phyloP scores from a whole-genome alignment of 37 sponge, comb jelly and placozoan species.

The Theonella swinhoei region DNA sequence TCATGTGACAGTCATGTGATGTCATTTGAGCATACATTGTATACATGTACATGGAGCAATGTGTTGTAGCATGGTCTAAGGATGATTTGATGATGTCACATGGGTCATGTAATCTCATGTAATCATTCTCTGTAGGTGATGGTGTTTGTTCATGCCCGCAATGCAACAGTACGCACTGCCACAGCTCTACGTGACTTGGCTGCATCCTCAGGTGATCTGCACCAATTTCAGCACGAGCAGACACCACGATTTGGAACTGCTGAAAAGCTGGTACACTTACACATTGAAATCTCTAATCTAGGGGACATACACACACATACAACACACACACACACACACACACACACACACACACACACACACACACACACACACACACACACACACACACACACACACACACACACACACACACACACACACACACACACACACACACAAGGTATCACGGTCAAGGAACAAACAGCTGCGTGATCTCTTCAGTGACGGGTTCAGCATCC shows the following conservation, averaged over 20 bases:
- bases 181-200: constrained; percentile 83
- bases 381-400: no score
- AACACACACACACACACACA: no score
- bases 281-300: no score
- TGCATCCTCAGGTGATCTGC: constrained; percentile 38
- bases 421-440: no score
- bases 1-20: constrained; percentile 38
- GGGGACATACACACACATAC: no score
- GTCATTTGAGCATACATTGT: neutral
- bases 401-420: no score
- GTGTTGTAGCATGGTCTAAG: neutral
- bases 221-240: constrained; percentile 71
- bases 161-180: constrained; percentile 94
- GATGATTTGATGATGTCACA: neutral
- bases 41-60: neutral
- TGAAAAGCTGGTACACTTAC: constrained; percentile 72
- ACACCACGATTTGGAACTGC: constrained; percentile 64
- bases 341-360: no score
- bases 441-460: constrained; percentile 83
- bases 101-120: neutral
- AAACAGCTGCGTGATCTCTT: constrained; percentile 89
- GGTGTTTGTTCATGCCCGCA: constrained; percentile 98
- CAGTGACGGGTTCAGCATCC: constrained; percentile 89
- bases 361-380: no score
- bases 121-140: constrained; percentile 71